Base-by-base conservation (phyloP, 1,140 invertebrate genomes). In the Meloidogyne exigua region DNA sequence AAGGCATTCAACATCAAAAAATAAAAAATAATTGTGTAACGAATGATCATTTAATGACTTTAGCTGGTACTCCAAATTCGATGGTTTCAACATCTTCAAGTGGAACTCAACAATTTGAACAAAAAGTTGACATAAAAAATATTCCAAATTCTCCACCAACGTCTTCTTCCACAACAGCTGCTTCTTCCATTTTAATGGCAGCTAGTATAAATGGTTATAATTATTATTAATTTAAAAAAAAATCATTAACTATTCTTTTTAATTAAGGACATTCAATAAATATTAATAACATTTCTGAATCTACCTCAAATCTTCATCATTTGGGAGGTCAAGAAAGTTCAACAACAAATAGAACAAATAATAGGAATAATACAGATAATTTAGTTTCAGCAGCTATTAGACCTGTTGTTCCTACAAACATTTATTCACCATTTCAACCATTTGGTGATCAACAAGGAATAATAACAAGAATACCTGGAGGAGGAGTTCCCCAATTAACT, bases 1-100 rank as follows among this genome's bases (percentile, higher is more conserved):
- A 85, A 44, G 63, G 75, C 69, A 32, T 23, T 25, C 77, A 36
- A n/a, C 15, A 23, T 36, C 49, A 39, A 25, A 26, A 39, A 28
- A 39, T 44, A 2, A 65, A 25, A 32, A 18, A 36, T 25, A 71
- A 71, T 63, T 10, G n/a, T 32, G 68, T 28, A 28, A 32, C 5
- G n/a, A 63, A 42, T 1, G 62, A 66, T 25, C 73, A 44, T 15
- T 57, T 23, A 57, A 64, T 64, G 15, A 18, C 23, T 42, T n/a
- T 36, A 5, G 9, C 39, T 21, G 57, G 71, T 15, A 72, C 71
- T 57, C 71, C 71, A 11, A 72, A 72, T 72, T 72, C 71, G 21
- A 72, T 72, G 42, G 1, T 64, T 64, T 57, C 25, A 25, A 64
- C 71, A 10, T 65, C 71, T 36, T 66, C 71, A 64, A 26, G 11